Conservation (phyloP, 2,797 vertebrate genomes). For the Mycteria americana region DNA sequence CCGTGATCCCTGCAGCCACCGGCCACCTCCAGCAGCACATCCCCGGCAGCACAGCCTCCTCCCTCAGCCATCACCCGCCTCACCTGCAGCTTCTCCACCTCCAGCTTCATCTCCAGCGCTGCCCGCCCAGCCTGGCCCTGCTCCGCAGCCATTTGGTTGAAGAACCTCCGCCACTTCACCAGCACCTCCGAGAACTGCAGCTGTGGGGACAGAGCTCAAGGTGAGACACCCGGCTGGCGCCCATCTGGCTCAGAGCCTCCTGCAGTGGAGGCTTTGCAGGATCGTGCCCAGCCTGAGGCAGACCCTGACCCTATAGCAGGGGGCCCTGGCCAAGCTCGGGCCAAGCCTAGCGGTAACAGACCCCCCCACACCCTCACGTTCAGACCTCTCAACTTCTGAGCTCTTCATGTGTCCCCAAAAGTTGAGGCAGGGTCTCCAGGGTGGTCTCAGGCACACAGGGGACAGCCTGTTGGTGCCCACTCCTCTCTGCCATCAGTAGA, state of each 20-base stretch:
- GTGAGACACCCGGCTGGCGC: neutral
- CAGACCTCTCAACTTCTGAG: neutral
- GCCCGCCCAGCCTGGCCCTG: constrained; percentile 85
- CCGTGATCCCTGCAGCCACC: neutral
- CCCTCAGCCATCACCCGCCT: neutral
- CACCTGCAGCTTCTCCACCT: constrained; percentile 88
- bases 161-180: constrained; percentile 89
- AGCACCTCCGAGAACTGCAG: constrained; percentile 92
- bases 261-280: neutral
- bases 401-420: neutral
- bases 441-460: neutral
- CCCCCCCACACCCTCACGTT: rapidly evolving
- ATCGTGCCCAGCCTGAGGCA: neutral
- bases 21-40: neutral
- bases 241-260: neutral
- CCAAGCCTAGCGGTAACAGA: neutral
- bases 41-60: neutral
- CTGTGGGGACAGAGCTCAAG: constrained; percentile 59
- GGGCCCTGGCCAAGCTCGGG: neutral
- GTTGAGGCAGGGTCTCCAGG: neutral
- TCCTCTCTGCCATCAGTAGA: neutral
- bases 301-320: neutral
- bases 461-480: neutral
- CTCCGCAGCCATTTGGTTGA: constrained; percentile 83
- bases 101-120: constrained; percentile 84